Conservation (phyloP, 2,888 invertebrate genomes). For the Holacanthella duospinosa region DNA sequence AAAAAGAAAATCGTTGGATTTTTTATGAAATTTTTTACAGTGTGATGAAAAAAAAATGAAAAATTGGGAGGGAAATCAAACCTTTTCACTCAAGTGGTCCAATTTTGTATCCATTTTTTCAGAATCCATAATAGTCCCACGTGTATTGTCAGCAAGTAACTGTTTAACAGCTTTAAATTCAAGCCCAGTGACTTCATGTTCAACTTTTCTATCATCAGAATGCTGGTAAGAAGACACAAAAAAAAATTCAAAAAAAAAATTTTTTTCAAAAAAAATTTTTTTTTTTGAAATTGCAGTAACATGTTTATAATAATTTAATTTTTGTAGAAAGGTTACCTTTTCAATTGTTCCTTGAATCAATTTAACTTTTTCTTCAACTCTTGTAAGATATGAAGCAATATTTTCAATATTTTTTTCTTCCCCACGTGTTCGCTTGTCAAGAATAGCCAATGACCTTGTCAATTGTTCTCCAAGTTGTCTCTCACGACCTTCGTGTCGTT, state of each 20-base stretch:
- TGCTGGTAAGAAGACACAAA: constrained; percentile 14
- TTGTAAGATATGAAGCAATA: constrained; percentile 55
- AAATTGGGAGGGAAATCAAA: too few relatives aligned
- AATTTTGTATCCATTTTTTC: constrained; percentile 18
- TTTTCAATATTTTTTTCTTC: constrained; percentile 49
- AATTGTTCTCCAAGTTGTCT: constrained; percentile 65
- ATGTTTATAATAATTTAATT: not conserved
- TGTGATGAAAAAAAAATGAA: too few relatives aligned
- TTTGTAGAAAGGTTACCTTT: constrained; percentile 20
- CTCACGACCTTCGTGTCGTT: constrained; percentile 72
- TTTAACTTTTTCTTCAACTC: constrained; percentile 59
- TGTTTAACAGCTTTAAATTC: constrained; percentile 11
- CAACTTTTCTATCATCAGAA: constrained; percentile 18
- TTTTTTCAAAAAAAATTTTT: too few relatives aligned
- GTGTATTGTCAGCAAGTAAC: constrained; percentile 2
- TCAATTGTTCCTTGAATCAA: constrained; percentile 40
- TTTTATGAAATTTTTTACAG: too few relatives aligned
- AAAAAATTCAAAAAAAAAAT: too few relatives aligned
- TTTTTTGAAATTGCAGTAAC: not conserved
- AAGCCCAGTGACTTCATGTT: constrained; percentile 12
- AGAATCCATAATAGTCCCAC: not conserved
- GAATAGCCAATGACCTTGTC: constrained; percentile 57
- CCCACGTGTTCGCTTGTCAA: constrained; percentile 62
- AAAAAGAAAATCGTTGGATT: too few relatives aligned
- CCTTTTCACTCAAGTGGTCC: constrained; percentile 17